Evolutionary conservation across 64 coral and sea anemone species (phyloP), one percentile per base, ranked within the genome.

Genomic region (Cladopsammia gracilis): DNA sequence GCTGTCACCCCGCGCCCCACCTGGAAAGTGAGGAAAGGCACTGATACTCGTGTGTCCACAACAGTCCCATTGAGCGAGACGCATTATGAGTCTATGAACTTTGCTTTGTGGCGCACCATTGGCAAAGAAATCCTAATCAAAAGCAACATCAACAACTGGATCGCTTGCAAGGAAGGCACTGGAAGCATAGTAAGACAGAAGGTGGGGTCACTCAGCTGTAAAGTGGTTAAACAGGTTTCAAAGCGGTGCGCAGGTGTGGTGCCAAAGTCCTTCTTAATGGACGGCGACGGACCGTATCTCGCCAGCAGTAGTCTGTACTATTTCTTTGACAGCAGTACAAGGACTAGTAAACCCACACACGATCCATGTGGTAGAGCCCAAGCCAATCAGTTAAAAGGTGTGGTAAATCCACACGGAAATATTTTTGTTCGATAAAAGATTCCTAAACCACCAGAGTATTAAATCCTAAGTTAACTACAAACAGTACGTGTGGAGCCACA

Each of bases 1-100:
- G 78, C 93, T 57, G 79, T 90, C 10, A 95, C 70, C 8, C 93
- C 93, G 9, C 76, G 83, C 3, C 93, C 93, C 5, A 20, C 43
- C 6, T 95, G 93, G 87, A 13, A 25, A 12, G 85, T 16, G 3
- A 20, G 5, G 4, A 57, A 34, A 20, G 70, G 34, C 34, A 34
- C 49, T 76, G 12, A 42, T 14, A 71, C 60, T 2, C 53, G 53
- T 10, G 43, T 19, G 25, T 87, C 85, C 43, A 60, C 47, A 12
- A 52, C 45, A 70, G n/a, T 68, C 26, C 85, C 85, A 14, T 43
- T 70, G 48, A 73, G 34, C 85, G 85, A 87, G 62, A 47, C 56
- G 51, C 44, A 73, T 20, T 61, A 53, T 9, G 85, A 60, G 15
- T 61, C 85, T 44, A 72, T 87, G 64, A 16, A 11, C 16, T 73